Percentiles rank a stretch among this genome's conserved stretches.
phyloP scores from a whole-genome alignment of 2,113 vertebrate genomes.

The Prietella phreatophila region DNA sequence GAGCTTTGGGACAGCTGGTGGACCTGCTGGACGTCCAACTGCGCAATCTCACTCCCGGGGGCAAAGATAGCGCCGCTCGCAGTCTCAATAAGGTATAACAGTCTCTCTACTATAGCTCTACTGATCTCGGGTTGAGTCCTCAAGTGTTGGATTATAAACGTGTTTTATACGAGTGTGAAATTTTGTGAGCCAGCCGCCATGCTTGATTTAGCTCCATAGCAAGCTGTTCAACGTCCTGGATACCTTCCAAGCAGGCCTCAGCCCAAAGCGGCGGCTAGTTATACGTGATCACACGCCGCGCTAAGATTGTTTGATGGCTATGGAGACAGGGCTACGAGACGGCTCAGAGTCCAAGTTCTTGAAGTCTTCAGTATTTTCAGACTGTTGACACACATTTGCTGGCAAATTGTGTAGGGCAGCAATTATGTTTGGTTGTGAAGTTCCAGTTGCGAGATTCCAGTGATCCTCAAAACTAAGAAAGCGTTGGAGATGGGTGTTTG shows the following conservation, averaged over 20 bases:
- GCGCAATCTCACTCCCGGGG: constrained; percentile 90
- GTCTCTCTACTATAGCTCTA: background rate
- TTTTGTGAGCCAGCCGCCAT: constrained; percentile 8
- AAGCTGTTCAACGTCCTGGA: constrained; percentile 19
- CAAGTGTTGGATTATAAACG: background rate
- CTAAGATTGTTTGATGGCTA: constrained; percentile 5
- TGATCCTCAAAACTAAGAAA: background rate
- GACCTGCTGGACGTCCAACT: constrained; percentile 93
- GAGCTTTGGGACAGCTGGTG: constrained; percentile 91
- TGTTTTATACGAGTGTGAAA: constrained; percentile 10
- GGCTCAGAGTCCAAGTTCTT: constrained; percentile 8
- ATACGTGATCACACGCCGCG: background rate
- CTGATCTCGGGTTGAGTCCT: background rate
- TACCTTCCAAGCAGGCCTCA: constrained; percentile 13
- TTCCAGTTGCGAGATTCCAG: background rate
- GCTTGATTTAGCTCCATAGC: background rate
- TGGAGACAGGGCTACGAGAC: background rate
- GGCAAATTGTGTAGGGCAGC: background rate
- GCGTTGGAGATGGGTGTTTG: background rate
- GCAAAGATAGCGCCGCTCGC: constrained; percentile 95
- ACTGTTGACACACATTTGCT: constrained; percentile 6
- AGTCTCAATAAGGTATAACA: constrained; percentile 91
- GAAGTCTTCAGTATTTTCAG: background rate
- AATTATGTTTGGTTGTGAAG: background rate
- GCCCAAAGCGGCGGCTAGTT: background rate